Conservation (phyloP, 2,113 vertebrate genomes). For the Neotoma lepida region DNA sequence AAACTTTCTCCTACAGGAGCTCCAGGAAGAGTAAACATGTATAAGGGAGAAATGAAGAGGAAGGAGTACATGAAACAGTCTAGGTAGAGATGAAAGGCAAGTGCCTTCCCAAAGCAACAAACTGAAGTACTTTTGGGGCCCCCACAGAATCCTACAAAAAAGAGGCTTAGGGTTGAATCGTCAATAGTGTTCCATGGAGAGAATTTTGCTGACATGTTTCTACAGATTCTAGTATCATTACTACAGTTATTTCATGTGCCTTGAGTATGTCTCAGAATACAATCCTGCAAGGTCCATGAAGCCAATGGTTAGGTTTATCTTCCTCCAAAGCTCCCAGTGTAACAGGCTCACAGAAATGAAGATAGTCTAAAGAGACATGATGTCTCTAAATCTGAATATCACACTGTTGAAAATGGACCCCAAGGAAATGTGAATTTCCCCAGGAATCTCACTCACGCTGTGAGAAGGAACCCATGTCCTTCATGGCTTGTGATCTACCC, state of each 20-base stretch:
- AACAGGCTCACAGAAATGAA: background rate
- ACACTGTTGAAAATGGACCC: background rate
- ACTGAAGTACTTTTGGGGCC: background rate
- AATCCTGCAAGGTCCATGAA: slow-evolving; percentile 30
- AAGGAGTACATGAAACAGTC: slow-evolving; percentile 12
- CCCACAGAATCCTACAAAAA: background rate
- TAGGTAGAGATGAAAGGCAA: background rate
- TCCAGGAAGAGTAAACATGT: slow-evolving; percentile 41
- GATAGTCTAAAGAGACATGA: background rate
- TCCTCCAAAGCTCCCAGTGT: background rate
- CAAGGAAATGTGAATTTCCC: background rate
- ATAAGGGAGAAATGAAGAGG: slow-evolving; percentile 32
- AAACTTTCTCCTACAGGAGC: no score
- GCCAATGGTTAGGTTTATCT: slow-evolving; percentile 51
- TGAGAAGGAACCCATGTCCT: background rate
- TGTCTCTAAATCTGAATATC: background rate
- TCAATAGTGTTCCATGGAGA: slow-evolving; percentile 12
- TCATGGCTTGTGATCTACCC: background rate
- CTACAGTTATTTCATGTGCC: slow-evolving; percentile 51
- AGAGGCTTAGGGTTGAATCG: background rate
- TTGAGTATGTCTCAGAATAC: slow-evolving; percentile 45
- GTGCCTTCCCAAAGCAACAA: slow-evolving; percentile 13
- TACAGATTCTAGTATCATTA: slow-evolving; percentile 6
- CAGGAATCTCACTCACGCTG: background rate
- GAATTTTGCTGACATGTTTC: background rate